Conservation (phyloP, 2,797 vertebrate species). For the Spondyliosoma cantharus region DNA sequence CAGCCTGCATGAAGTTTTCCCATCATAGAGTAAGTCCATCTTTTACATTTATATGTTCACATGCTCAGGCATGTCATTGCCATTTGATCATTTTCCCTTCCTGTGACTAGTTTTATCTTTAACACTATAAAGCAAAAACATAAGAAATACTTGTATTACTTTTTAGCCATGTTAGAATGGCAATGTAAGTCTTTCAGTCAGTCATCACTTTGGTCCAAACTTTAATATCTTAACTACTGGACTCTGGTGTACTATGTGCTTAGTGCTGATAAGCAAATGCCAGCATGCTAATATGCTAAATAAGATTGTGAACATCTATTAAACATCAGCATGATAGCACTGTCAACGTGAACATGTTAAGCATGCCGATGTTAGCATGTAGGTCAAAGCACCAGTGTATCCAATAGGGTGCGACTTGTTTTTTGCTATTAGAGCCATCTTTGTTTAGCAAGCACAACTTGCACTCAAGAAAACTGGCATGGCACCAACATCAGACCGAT, state of each 20-base stretch:
- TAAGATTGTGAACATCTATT: background rate
- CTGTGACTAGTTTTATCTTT: background rate
- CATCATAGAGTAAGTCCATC: conserved; percentile 2
- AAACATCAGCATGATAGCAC: background rate
- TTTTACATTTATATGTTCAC: background rate
- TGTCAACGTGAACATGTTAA: background rate
- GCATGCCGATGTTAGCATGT: background rate
- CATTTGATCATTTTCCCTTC: background rate
- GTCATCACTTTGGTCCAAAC: background rate
- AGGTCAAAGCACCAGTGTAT: background rate
- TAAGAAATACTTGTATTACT: background rate
- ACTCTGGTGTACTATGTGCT: background rate
- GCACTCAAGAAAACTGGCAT: background rate
- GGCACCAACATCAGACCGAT: background rate
- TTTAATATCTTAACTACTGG: background rate
- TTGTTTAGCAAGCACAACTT: background rate
- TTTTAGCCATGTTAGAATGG: background rate
- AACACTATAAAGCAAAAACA: background rate
- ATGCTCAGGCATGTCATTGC: background rate
- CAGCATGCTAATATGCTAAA: background rate
- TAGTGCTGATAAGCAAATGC: background rate
- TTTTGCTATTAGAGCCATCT: background rate
- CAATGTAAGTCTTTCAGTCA: background rate
- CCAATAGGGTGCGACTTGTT: background rate
- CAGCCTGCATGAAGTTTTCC: background rate